A percentile compares a stretch with the other conserved stretches of the same genome.
Conservation (phyloP, 2,797 vertebrate species). For the Babyrousa celebensis region DNA sequence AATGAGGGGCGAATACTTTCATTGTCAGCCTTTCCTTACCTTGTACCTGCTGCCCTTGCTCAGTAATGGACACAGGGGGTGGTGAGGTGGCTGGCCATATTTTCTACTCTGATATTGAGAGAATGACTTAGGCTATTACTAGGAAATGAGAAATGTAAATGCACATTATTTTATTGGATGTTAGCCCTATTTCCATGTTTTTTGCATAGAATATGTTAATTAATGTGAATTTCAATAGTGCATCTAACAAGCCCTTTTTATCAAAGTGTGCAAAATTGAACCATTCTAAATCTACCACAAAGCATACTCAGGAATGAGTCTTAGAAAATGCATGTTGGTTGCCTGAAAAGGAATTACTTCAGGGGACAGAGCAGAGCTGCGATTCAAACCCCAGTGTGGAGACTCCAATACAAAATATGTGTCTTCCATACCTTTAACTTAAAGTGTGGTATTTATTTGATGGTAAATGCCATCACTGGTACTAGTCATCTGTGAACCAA, state of each 20-base stretch:
- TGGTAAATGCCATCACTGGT: neutral
- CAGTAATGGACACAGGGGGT: neutral
- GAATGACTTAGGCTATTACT: conserved; percentile 48
- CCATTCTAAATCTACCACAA: conserved; percentile 31
- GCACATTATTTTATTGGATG: conserved; percentile 53
- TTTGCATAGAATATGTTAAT: conserved; percentile 81
- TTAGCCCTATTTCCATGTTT: conserved; percentile 40
- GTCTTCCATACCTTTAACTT: neutral
- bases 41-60: neutral
- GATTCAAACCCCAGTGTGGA: neutral
- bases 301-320: neutral
- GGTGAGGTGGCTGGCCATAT: neutral
- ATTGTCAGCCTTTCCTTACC: neutral
- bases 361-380: neutral
- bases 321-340: conserved; percentile 8
- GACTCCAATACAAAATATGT: neutral
- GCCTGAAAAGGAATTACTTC: conserved; percentile 1
- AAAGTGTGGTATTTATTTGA: neutral
- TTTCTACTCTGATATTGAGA: conserved; percentile 18
- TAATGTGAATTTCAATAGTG: conserved; percentile 75
- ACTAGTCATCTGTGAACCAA: neutral
- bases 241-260: conserved; percentile 63
- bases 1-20: neutral
- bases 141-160: conserved; percentile 28
- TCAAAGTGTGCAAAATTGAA: conserved; percentile 68